Evolutionary conservation across 2,113 vertebrate genomes (phyloP), one percentile per base, ranked within the genome.

Genomic region (Mionectes macconnelli): DNA sequence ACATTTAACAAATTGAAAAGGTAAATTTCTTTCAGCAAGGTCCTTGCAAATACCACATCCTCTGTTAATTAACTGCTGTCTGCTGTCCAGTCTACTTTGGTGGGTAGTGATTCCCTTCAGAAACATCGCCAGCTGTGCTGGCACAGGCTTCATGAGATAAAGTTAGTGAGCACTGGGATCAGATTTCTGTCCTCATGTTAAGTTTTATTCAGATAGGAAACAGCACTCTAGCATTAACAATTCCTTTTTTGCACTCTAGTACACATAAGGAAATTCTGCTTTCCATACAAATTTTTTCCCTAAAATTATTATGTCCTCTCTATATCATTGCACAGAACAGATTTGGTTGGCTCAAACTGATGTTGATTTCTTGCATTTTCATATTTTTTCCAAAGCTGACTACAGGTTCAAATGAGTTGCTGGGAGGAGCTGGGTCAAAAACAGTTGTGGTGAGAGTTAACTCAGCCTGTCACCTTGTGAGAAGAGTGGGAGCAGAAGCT

Each of bases 261-360:
- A 57, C 19, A n/a, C 6, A 55, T 30, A 21, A 16, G 4, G 23
- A 66, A 85, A 82, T 30, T 53, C 40, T 78, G 14, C 12, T 74
- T 90, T 67, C 21, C 12, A 12, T 2, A 0, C 4, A 62, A 82
- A 23, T 0, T 0, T 5, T 59, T 59, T 6, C 12, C 37, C 4
- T n/a, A n/a, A n/a, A n/a, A n/a, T n/a, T n/a, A n/a, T n/a, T n/a
- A n/a, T n/a, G n/a, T n/a, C n/a, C n/a, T 27, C 37, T 8, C 20
- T 44, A 8, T 53, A 28, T 63, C 12, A 79, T 45, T 28, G 31
- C 22, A 37, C 5, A 10, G 59, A 90, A 37, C 9, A 44, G 11
- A 37, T 52, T 47, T 69, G 3, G 0, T 62, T 78, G 22, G 4
- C 16, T 67, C 66, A 90, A 74, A 66, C 3, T n/a, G n/a, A 25